Percentiles rank a stretch among this genome's conserved stretches.
These are phyloP conservation scores for Ormyrus nitidulus DNA, from an alignment of 2,888 invertebrate genomes.

Conservation along the genomic window DNA sequence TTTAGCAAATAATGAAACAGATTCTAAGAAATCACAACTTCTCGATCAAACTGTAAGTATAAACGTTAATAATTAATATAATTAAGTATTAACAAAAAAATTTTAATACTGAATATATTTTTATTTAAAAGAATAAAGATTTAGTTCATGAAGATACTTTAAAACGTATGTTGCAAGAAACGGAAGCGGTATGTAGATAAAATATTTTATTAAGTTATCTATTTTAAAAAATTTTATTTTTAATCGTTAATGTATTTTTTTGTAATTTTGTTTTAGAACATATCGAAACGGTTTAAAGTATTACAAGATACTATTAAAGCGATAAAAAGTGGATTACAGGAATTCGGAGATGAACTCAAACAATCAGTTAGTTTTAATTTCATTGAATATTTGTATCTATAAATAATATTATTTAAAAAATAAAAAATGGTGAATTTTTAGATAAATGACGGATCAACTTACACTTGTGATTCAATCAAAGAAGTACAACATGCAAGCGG, in stretches of 20 bases:
- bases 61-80: constrained; percentile 1
- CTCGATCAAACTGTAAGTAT: constrained; percentile 62
- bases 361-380: constrained; percentile 58
- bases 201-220: constrained; percentile 13
- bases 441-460: constrained; percentile 60
- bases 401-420: constrained; percentile 11
- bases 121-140: constrained; percentile 32
- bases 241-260: constrained; percentile 19
- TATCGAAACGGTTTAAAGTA: constrained; percentile 63
- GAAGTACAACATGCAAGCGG: constrained; percentile 60
- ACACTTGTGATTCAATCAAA: constrained; percentile 53
- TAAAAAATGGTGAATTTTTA: constrained; percentile 54
- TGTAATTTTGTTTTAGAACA: constrained; percentile 58
- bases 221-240: constrained; percentile 40
- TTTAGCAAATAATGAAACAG: constrained; percentile 61
- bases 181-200: constrained; percentile 34
- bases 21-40: constrained; percentile 62
- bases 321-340: constrained; percentile 62
- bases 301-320: constrained; percentile 64
- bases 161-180: constrained; percentile 21
- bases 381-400: not conserved
- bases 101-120: not conserved
- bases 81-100: constrained; percentile 1
- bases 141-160: constrained; percentile 2
- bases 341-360: constrained; percentile 63